These are phyloP conservation scores for Lepidurus arcticus DNA, from an alignment of 1,140 invertebrate genomes.

Conservation along the genomic window DNA sequence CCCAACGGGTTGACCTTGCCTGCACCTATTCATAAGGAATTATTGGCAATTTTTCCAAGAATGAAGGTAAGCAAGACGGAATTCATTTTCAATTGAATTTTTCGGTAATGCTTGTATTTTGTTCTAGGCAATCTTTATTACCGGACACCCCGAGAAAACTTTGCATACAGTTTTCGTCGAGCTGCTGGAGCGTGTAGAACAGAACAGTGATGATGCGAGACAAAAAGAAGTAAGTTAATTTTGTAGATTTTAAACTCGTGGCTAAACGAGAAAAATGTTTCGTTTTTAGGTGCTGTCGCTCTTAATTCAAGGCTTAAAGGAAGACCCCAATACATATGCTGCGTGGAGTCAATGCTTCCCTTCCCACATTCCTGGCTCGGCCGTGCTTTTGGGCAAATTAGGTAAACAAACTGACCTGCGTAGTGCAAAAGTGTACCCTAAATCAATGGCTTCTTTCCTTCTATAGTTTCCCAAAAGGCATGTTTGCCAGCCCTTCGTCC, in stretches of 20 bases:
- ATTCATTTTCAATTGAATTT: background rate
- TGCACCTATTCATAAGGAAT: background rate
- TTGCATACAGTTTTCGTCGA: background rate
- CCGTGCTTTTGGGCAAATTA: background rate
- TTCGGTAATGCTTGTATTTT: background rate
- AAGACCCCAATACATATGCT: background rate
- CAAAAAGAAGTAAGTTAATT: background rate
- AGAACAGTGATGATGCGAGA: background rate
- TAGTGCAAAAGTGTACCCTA: background rate
- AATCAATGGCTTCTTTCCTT: background rate
- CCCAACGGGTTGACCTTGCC: background rate
- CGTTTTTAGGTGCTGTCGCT: background rate
- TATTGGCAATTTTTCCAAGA: background rate
- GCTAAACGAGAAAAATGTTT: background rate
- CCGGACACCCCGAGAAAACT: background rate
- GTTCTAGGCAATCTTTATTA: background rate
- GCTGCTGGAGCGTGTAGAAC: background rate
- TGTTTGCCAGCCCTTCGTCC: background rate
- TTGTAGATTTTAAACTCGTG: background rate
- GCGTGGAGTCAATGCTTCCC: background rate
- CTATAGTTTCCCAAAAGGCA: background rate
- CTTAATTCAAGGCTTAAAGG: background rate
- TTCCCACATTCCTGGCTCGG: slow-evolving; percentile 3
- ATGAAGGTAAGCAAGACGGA: background rate
- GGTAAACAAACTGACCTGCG: background rate